Base-by-base conservation (phyloP, 2,797 vertebrate genomes). In the Corythornis leucogaster region DNA sequence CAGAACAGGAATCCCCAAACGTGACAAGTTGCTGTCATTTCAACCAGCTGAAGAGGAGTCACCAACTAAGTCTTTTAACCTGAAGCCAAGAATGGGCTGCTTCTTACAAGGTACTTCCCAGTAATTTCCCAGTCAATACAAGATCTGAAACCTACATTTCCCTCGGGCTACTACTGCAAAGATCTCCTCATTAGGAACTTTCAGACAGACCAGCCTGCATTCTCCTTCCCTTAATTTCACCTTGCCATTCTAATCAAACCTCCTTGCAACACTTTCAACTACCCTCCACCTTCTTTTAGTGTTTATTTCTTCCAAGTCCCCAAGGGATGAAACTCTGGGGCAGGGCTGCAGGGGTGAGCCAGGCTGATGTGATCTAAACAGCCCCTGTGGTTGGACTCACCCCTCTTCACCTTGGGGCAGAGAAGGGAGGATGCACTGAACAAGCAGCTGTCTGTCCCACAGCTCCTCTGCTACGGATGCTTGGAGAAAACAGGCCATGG, bases 171-270 rank as follows among this genome's bases (percentile, higher is more conserved):
- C 75, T 75, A 59, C 63, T 82, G 64, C 84, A 90, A 30, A 62
- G 48, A 46, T 28, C 2, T 11, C 63, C 74, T 92, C 42, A 59
- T 87, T 90, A 93, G 53, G 63, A 85, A 61, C 63, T 63, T 78
- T 61, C 66, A 87, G 67, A 76, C 4, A 33, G 5, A 71, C 30
- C 59, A 74, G 40, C 0, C 0, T 30, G 25, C 35, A 19, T 91
- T 89, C 89, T 80, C 55, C 53, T 85, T 53, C 48, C 30, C 55
- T 70, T 91, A 58, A 83, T 92, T 91, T 92, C 67, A 70, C 53
- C 30, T 73, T 17, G 35, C 51, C 92, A 22, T 61, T 92, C 38
- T 57, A 76, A 80, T 61, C 64, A 83, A 87, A 61, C n/a, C 53
- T 76, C 55, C 48, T 16, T 28, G 63, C 24, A 61, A 16, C 5